phyloP scores from a whole-genome alignment of 2,113 vertebrate species.

The Serranochromis macrocephalus region DNA sequence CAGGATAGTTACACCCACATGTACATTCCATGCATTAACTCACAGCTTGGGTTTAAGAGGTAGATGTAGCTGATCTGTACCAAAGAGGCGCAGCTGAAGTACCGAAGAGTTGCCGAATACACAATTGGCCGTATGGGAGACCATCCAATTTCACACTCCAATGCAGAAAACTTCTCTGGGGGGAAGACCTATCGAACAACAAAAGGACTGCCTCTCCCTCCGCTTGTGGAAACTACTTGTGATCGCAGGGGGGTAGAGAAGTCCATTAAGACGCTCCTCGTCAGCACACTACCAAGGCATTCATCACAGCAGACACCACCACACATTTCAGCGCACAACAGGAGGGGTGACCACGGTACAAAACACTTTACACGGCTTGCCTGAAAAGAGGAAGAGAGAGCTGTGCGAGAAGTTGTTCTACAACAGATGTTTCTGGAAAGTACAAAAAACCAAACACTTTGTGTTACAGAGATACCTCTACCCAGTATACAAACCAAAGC shows the following conservation, averaged over 20 bases:
- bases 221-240: slow-evolving; percentile 54
- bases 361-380: slow-evolving; percentile 62
- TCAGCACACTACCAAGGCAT: slow-evolving; percentile 66
- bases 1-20: slow-evolving; percentile 63
- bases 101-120: slow-evolving; percentile 31
- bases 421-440: background rate
- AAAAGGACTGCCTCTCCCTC: slow-evolving; percentile 46
- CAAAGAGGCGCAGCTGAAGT: slow-evolving; percentile 16
- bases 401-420: slow-evolving; percentile 70
- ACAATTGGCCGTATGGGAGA: slow-evolving; percentile 34
- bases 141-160: slow-evolving; percentile 58
- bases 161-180: slow-evolving; percentile 37
- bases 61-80: slow-evolving; percentile 53
- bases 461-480: slow-evolving; percentile 66
- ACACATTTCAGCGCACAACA: slow-evolving; percentile 59
- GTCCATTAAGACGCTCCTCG: slow-evolving; percentile 55
- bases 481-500: slow-evolving; percentile 74
- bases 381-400: slow-evolving; percentile 76
- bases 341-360: slow-evolving; percentile 50
- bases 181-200: slow-evolving; percentile 63
- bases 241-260: slow-evolving; percentile 50
- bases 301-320: slow-evolving; percentile 66
- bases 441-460: background rate
- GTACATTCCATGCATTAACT: slow-evolving; percentile 67
- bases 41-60: slow-evolving; percentile 59